phyloP scores from a whole-genome alignment of 1,140 invertebrate species.

The Papilio polyxenes region DNA sequence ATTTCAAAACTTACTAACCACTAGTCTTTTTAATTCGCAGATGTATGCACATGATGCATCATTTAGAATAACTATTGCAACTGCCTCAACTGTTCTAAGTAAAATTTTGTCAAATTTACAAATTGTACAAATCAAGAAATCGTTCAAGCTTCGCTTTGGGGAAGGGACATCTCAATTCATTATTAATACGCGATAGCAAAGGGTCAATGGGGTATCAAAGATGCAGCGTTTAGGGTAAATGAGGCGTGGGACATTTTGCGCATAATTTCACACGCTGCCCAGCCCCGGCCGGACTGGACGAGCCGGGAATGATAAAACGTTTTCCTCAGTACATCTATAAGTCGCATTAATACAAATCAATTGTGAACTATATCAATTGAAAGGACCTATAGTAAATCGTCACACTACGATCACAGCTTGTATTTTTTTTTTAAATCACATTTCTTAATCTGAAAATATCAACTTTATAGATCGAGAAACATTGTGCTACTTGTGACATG shows the following conservation, averaged over 20 bases:
- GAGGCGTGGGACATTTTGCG: slow-evolving; percentile 71
- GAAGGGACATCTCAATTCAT: slow-evolving; percentile 49
- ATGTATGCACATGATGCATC: no score
- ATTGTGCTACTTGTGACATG: no score
- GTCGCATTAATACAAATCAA: slow-evolving; percentile 25
- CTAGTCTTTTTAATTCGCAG: no score
- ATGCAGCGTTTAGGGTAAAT: slow-evolving; percentile 70
- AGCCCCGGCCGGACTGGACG: background rate
- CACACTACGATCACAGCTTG: no score
- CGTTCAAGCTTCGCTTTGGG: background rate
- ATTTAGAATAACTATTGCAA: background rate
- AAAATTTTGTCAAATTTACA: background rate
- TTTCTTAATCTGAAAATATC: no score
- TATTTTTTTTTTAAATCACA: no score
- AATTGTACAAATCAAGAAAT: slow-evolving; percentile 8
- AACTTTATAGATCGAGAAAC: no score
- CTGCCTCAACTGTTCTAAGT: background rate
- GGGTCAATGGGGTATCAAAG: slow-evolving; percentile 67
- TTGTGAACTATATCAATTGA: background rate
- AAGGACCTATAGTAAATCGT: background rate
- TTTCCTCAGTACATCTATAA: slow-evolving; percentile 5
- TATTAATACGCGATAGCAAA: slow-evolving; percentile 64
- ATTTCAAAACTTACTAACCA: no score
- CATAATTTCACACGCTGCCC: slow-evolving; percentile 66
- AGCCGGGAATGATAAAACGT: slow-evolving; percentile 31